Conservation (phyloP, 2,113 vertebrate genomes). For the Podocnemis expansa region DNA sequence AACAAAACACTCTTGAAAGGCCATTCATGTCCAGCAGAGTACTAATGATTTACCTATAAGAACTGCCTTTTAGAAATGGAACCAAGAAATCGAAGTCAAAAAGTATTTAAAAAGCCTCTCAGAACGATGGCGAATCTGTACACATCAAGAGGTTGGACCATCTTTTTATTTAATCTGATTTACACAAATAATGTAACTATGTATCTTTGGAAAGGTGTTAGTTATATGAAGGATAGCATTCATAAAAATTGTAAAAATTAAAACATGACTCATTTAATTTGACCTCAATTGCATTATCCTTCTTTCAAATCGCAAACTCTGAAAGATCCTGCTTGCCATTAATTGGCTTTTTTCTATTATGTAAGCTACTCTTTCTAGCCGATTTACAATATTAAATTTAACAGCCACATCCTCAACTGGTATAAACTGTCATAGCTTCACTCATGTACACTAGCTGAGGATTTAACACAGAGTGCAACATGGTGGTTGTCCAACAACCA, state of each 20-base stretch:
- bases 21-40: not conserved
- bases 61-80: not conserved
- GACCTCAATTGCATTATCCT: not conserved
- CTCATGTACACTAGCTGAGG: not conserved
- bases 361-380: not conserved
- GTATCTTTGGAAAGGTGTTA: not conserved
- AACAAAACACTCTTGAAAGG: not conserved
- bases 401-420: not conserved
- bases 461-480: not conserved
- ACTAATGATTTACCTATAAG: not conserved
- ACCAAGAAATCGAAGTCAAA: not conserved
- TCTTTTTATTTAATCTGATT: not conserved
- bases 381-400: not conserved
- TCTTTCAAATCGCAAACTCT: not conserved
- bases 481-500: constrained; percentile 39
- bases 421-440: not conserved
- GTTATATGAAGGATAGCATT: not conserved
- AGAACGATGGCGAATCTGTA: not conserved
- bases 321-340: constrained; percentile 3
- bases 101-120: not conserved
- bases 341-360: constrained; percentile 7
- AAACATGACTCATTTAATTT: not conserved
- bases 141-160: not conserved
- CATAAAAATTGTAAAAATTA: not conserved
- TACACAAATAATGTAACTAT: not conserved